These are phyloP conservation scores for Rhinichthys klamathensis DNA, from an alignment of 2,113 vertebrate species.

Conservation along the genomic window DNA sequence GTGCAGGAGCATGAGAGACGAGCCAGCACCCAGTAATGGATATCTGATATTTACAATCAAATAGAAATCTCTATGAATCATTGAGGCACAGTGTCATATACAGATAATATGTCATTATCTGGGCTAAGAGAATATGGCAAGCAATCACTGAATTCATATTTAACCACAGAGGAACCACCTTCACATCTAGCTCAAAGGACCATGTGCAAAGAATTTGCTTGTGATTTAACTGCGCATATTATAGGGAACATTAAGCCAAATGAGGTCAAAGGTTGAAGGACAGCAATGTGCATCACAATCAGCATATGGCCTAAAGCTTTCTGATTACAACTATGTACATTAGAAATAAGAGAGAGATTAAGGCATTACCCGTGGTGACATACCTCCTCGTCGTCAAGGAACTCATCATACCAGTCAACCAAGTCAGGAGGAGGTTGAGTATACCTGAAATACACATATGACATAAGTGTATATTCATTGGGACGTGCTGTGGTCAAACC, in stretches of 20 bases:
- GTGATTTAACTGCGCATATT: conserved; percentile 49
- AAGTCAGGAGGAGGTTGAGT: conserved; percentile 97
- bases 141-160: background rate
- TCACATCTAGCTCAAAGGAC: background rate
- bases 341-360: conserved; percentile 66
- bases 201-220: background rate
- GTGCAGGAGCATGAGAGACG: background rate
- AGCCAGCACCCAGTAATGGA: background rate
- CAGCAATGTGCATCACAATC: conserved; percentile 78
- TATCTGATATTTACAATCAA: background rate
- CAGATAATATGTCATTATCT: background rate
- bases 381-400: conserved; percentile 99
- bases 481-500: background rate
- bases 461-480: conserved; percentile 4
- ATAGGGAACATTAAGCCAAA: conserved; percentile 77
- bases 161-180: background rate
- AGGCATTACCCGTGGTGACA: conserved; percentile 97
- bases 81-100: background rate
- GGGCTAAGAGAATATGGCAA: background rate
- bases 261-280: conserved; percentile 84
- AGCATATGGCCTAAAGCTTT: background rate
- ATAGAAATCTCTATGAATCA: background rate
- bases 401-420: conserved; percentile 98
- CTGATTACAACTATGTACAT: background rate
- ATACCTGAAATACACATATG: conserved; percentile 79